These are phyloP conservation scores for Anolis carolinensis DNA, from an alignment of 2,113 vertebrate genomes.

Conservation along the genomic window DNA sequence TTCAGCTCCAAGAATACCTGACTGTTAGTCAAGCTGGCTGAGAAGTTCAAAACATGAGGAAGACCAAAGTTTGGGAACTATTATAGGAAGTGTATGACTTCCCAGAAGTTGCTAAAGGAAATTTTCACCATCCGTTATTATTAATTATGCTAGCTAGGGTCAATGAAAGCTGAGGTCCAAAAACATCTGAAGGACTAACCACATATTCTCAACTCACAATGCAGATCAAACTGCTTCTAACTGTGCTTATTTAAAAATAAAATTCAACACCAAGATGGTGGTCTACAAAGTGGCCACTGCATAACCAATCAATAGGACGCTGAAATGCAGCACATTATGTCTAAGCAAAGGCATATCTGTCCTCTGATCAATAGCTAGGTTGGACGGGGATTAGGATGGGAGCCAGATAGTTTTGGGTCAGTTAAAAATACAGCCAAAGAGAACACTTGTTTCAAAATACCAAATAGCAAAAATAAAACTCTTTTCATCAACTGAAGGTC, in stretches of 20 bases:
- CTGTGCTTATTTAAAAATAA: background rate
- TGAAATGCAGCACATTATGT: background rate
- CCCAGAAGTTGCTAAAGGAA: background rate
- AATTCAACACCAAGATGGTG: background rate
- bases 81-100: background rate
- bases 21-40: too few relatives aligned
- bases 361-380: background rate
- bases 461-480: background rate
- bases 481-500: background rate
- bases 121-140: background rate
- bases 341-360: background rate
- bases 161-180: background rate
- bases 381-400: background rate
- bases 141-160: background rate
- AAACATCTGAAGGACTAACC: background rate
- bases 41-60: too few relatives aligned
- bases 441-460: background rate
- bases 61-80: too few relatives aligned
- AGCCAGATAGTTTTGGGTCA: background rate
- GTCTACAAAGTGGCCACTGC: background rate
- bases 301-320: conserved; percentile 1
- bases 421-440: background rate
- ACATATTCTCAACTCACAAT: background rate
- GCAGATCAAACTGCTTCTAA: background rate
- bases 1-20: too few relatives aligned